A percentile compares a stretch with the other conserved stretches of the same genome.
phyloP scores from a whole-genome alignment of 1,140 invertebrate species.

The Bombyx mandarina region DNA sequence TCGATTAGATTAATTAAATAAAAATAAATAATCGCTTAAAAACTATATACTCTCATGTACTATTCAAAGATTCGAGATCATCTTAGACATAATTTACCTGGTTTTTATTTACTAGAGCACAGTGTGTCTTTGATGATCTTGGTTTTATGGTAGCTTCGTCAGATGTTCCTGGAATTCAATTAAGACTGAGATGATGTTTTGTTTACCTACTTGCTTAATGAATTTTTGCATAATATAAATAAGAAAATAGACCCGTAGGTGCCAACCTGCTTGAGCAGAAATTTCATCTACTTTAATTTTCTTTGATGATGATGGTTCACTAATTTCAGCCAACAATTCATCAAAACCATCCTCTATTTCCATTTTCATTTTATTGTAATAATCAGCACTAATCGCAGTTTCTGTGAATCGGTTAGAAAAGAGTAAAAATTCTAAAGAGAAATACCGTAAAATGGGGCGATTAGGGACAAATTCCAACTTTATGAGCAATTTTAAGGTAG shows the following conservation, averaged over 20 bases:
- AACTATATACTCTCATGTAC: neutral
- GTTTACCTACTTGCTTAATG: too few species aligned
- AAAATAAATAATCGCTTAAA: too few species aligned
- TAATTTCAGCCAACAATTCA: slow-evolving; percentile 51
- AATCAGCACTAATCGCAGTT: too few species aligned
- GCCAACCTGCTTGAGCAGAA: neutral
- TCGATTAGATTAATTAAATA: too few species aligned
- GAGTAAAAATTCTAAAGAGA: too few species aligned
- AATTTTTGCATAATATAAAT: too few species aligned
- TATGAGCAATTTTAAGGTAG: too few species aligned
- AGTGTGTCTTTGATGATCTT: slow-evolving; percentile 49
- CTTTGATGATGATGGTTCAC: slow-evolving; percentile 47
- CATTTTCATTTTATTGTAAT: slow-evolving; percentile 20
- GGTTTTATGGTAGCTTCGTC: slow-evolving; percentile 30
- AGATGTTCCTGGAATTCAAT: slow-evolving; percentile 28
- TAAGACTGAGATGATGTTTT: slow-evolving; percentile 1
- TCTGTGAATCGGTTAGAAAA: too few species aligned
- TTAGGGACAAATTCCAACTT: too few species aligned
- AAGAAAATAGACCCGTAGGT: too few species aligned
- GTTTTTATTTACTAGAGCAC: slow-evolving; percentile 61
- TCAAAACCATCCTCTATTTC: slow-evolving; percentile 60
- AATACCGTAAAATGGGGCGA: too few species aligned
- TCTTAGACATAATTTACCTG: slow-evolving; percentile 30
- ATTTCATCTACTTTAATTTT: slow-evolving; percentile 21
- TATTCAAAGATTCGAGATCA: neutral